phyloP scores from a whole-genome alignment of 2,888 invertebrate species.

The Troglohyphantes excavatus region DNA sequence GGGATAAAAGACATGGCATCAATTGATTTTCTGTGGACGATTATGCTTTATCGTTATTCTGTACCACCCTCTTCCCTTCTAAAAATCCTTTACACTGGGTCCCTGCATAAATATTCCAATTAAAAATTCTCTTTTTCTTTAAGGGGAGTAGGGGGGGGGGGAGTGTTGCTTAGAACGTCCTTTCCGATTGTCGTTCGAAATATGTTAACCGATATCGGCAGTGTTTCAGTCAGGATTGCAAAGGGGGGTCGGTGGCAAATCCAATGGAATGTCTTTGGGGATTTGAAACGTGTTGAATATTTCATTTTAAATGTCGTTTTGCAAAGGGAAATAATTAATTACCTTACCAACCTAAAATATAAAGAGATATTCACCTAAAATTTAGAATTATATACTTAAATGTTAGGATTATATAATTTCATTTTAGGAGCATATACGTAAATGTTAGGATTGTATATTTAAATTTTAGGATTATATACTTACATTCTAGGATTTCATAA shows the following conservation, averaged over 20 bases:
- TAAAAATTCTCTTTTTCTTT: constrained; percentile 63
- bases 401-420: too few relatives aligned
- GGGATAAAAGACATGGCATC: constrained; percentile 63
- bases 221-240: constrained; percentile 50
- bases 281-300: too few relatives aligned
- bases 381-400: too few relatives aligned
- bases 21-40: constrained; percentile 75
- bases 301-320: too few relatives aligned
- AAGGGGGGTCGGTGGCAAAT: constrained; percentile 50
- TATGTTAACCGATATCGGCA: constrained; percentile 76
- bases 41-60: constrained; percentile 75
- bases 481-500: too few relatives aligned
- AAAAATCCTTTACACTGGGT: constrained; percentile 70
- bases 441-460: too few relatives aligned
- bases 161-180: constrained; percentile 23
- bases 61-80: constrained; percentile 40
- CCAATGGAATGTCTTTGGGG: background rate
- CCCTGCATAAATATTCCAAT: constrained; percentile 76
- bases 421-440: too few relatives aligned
- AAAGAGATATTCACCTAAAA: too few relatives aligned
- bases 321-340: too few relatives aligned
- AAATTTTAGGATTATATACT: too few relatives aligned
- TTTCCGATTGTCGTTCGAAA: constrained; percentile 64
- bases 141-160: constrained; percentile 25
- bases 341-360: too few relatives aligned